A percentile compares a stretch with the other conserved stretches of the same genome.
Evolutionary conservation across 1,140 invertebrate species (phyloP).

Genomic region (Sycobia sp.): DNA sequence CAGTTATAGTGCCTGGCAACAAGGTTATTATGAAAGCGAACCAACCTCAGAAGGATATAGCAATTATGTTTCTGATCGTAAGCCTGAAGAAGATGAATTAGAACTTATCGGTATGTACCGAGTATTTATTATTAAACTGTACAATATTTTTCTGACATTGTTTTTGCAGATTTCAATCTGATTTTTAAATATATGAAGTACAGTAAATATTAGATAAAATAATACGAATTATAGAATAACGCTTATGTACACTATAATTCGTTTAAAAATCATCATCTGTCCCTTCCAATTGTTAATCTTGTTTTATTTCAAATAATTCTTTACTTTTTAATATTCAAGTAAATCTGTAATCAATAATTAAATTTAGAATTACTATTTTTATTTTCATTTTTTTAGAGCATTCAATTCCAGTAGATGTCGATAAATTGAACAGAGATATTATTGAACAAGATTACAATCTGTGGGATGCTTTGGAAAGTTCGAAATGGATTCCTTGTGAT

Average conservation of each 20-base stretch:
- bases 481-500: constrained; percentile 75
- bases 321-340: constrained; percentile 3
- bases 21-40: constrained; percentile 60
- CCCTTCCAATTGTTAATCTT: constrained; percentile 12
- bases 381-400: constrained; percentile 67
- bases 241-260: constrained; percentile 17
- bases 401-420: constrained; percentile 72
- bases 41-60: constrained; percentile 56
- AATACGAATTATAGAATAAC: constrained; percentile 28
- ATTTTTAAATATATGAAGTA: constrained; percentile 28
- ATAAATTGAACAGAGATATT: constrained; percentile 75
- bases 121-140: constrained; percentile 33
- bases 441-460: constrained; percentile 75
- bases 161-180: constrained; percentile 24
- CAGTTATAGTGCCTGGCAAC: constrained; percentile 61
- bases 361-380: constrained; percentile 15
- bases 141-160: constrained; percentile 31
- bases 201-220: constrained; percentile 28
- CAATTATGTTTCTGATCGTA: constrained; percentile 56
- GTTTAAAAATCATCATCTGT: constrained; percentile 12
- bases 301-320: background rate
- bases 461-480: constrained; percentile 81
- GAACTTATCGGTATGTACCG: constrained; percentile 66
- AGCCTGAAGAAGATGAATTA: constrained; percentile 65
- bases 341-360: constrained; percentile 13